Evolutionary conservation across 2,888 invertebrate genomes (phyloP), one percentile per base, ranked within the genome.

Genomic region (Patella ulyssiponensis): DNA sequence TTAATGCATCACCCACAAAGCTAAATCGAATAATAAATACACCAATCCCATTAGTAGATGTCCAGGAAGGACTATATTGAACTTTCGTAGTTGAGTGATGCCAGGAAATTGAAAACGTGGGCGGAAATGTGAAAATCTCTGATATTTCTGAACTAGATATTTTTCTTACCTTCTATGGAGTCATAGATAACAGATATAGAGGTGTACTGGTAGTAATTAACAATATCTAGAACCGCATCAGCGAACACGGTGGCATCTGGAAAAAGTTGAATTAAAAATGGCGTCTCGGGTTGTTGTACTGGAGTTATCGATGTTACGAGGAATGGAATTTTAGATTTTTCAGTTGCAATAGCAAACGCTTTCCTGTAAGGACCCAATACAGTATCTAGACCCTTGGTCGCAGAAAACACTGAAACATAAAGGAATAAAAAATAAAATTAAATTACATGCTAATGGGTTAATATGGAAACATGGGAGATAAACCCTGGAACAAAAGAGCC

Each of bases 341-440:
- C 85, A 4, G 88, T 83, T 20, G 88, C 87, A 9, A 83, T 79
- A 7, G 87, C 87, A 51, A 86, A 83, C 17, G 86, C 76, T 76
- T 85, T 81, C 70, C 83, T 84, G 80, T 86, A 90, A 3, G 86
- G 85, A 11, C 89, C 90, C 15, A 90, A 85, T 23, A 90, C 77
- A 3, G 87, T 87, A 20, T 84, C 81, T 4, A 88, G 81, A 54
- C 83, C 83, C 7, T 70, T n/a, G 0, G n/a, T 23, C 20, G 9
- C 44, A 44, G 44, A 44, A 44, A 44, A 44, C 56, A 51, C 44
- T 69, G 27, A 44, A 44, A 44, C 9, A 44, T 44, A 44, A 44
- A 44, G 44, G 9, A 44, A 44, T 44, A 44, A 1, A 44, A 9
- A 44, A 44, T 9, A 44, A 7, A 44, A 44, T 44, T 44, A 44